phyloP scores from a whole-genome alignment of 2,797 vertebrate species.

The Poeciliopsis turneri region DNA sequence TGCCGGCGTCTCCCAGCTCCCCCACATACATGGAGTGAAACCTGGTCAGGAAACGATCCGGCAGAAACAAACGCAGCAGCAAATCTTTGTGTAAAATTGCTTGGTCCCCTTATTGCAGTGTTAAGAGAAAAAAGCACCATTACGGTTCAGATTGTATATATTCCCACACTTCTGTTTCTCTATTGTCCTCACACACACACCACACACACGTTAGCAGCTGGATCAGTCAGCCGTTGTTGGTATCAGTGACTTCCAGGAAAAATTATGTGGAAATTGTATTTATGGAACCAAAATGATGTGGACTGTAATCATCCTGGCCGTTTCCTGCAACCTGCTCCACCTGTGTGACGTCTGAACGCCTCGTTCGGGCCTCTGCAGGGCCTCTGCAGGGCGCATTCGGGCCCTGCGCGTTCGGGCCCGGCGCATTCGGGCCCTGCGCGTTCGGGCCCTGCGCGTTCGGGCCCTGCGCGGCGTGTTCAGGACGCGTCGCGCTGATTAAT shows the following conservation, averaged over 20 bases:
- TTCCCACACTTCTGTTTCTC: constrained; percentile 79
- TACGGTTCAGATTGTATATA: constrained; percentile 91
- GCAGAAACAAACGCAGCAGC: constrained; percentile 27
- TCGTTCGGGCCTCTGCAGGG: constrained; percentile 20
- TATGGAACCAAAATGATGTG: constrained; percentile 83
- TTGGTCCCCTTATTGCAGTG: constrained; percentile 87
- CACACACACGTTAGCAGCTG: constrained; percentile 63
- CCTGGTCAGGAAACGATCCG: constrained; percentile 64
- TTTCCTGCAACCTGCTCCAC: constrained; percentile 74
- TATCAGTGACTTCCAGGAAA: constrained; percentile 72
- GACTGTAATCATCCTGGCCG: constrained; percentile 86
- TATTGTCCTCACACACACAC: constrained; percentile 58
- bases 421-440: constrained; percentile 38
- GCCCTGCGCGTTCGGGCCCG: not conserved
- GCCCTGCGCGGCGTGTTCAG: constrained; percentile 2
- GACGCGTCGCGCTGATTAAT: constrained; percentile 54
- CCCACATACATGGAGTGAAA: constrained; percentile 96
- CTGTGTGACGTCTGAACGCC: constrained; percentile 77
- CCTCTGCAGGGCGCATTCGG: constrained; percentile 9
- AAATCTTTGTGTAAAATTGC: constrained; percentile 80
- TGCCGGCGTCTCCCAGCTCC: constrained; percentile 94
- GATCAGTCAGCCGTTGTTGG: constrained; percentile 69
- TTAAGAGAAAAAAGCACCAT: constrained; percentile 79
- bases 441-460: constrained; percentile 82
- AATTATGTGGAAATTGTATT: constrained; percentile 85